Base-by-base conservation (phyloP, 2,113 vertebrate genomes). In the Petromus typicus region DNA sequence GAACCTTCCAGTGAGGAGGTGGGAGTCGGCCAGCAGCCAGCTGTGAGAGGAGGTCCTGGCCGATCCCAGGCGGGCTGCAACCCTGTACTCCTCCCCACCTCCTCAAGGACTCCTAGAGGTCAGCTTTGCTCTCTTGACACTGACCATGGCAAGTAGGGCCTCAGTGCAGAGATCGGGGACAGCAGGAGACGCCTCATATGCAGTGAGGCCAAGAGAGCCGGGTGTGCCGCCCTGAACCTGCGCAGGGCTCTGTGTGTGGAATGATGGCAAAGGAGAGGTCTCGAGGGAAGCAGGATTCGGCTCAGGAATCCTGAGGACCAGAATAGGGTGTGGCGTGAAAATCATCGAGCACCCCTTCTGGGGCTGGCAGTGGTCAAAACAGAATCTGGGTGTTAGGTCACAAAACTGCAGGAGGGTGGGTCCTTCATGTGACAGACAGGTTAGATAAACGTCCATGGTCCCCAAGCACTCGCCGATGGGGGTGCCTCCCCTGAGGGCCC, bases 221-320 rank as follows among this genome's bases (percentile, higher is more conserved):
- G 6, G 0, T 18, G 14, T 18, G 10, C 45, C 17, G 1, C 7
- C 75, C 73, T 7, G 3, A 37, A 9, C 43, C 59, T 11, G 27
- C 14, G 3, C 1, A 1, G 57, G 25, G 48, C 56, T 54, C 14
- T 1, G 0, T 22, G 22, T 61, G 34, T 16, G 16, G 13, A 4
- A 10, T 9, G 45, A 18, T 17, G 66, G 37, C 32, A 25, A n/a
- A 30, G 23, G 51, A 45, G n/a, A 45, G 4, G 57, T 63, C 34
- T 2, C 0, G 1, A 13, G n/a, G 66, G 54, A 90, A 11, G 54
- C 11, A 12, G 86, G 12, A 51, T 14, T 83, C 6, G 3, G 27
- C 86, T 63, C 22, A 5, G 54, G 61, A n/a, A 17, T 63, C 32
- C 56, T 5, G 4, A 82, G 48, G 34, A 57, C 61, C 37, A 0